Evolutionary conservation across 2,797 vertebrate genomes (phyloP), one percentile per base, ranked within the genome.

Genomic region (Danio tinwini): DNA sequence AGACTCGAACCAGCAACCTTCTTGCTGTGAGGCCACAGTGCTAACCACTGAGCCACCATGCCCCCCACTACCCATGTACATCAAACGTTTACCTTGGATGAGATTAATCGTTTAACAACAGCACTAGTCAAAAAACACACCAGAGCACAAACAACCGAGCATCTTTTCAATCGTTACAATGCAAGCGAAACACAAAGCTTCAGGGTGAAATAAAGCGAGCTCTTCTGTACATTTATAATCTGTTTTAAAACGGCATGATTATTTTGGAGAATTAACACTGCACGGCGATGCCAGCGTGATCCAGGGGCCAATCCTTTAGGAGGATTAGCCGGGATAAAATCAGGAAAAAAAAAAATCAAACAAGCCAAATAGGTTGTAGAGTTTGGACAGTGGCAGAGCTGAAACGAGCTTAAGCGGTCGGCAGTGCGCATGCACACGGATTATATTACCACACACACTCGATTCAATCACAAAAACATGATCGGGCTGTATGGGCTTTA

Each of bases 291-390:
- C 21, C 58, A 14, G 55, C 9, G 37, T 40, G 79, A 75, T 64
- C 50, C 21, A 53, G 37, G 5, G 52, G 37, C 29, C 74, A 64
- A 95, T 95, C 93, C 90, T 90, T 89, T 89, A 90, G 92, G 90
- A 94, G 93, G 92, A 96, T 96, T 93, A 95, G 87, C 87, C 53
- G 76, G 87, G 90, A 83, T 85, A 88, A 93, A 91, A 90, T 90
- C 89, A 88, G 88, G 84, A 87, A 88, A 94, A 78, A 78, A 84
- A 87, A 88, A 94, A 78, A 78, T 78, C 92, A 91, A 89, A 87
- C 83, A 80, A 80, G 77, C 84, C 86, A 76, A 76, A 91, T 74
- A 86, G 82, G 70, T 87, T 81, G 58, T 71, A 39, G 59, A 87
- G 86, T 88, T 85, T 45, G 82, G 80, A 78, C 65, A 75, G 81